Base-by-base conservation (phyloP, 2,888 invertebrate genomes). In the Anticlea derivata region DNA sequence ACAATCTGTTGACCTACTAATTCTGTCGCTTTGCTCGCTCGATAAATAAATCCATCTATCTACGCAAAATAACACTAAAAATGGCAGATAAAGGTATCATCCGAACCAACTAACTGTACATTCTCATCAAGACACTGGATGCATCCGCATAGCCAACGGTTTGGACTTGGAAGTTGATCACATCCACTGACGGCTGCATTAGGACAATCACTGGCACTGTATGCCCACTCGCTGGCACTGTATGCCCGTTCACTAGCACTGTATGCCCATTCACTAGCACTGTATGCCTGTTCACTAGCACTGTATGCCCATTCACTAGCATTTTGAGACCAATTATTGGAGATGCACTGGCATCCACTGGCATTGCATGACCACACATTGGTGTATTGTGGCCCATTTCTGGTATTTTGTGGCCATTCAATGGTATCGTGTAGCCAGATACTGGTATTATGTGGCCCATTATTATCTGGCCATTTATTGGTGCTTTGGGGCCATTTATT, bases 101-200 rank as follows among this genome's bases (percentile, higher is more conserved):
- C 39, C 51, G 52, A 47, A 47, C 37, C 50, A 57, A 83, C 83
- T 82, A 75, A 83, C 83, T 66, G 70, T 70, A 75, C 78, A 75
- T 78, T 75, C 68, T 63, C 61, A 55, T 55, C 70, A 17, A 66
- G 60, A 52, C 69, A 72, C 13, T 64, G 63, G 44, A 71, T 46
- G 59, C 75, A 70, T 23, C 65, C 62, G 56, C 65, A 39, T 27
- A 52, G 45, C 55, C 58, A 50, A 31, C 53, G 23, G 29, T 24
- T 45, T 0, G 26, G 33, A 5, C 33, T 29, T 2, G 35, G 37
- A 24, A 45, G n/a, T 6, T 27, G 17, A 2, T 33, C 34, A 11
- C 43, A 39, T 6, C 7, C 35, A 7, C 34, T 13, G 2, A 35
- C 24, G 7, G 7, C 8, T 6, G 38, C 50, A n/a, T 37, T n/a